Evolutionary conservation across 2,113 vertebrate species (phyloP).

Genomic region (Notarius quadriscutis): DNA sequence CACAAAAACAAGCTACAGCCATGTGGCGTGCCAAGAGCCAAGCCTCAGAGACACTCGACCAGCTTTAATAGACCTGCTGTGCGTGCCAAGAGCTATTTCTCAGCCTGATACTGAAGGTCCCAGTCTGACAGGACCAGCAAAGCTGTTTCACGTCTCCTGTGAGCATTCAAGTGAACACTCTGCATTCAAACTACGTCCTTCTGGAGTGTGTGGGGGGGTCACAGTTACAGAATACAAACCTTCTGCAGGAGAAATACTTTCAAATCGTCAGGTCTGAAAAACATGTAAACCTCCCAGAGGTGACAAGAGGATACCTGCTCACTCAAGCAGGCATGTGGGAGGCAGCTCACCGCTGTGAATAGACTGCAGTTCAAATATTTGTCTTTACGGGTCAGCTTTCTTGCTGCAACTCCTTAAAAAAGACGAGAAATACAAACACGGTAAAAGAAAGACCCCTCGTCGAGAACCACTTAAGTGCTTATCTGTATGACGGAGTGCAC

Average conservation of each 20-base stretch:
- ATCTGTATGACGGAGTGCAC: conserved; percentile 68
- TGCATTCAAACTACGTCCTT: conserved; percentile 34
- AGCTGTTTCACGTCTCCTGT: conserved; percentile 7
- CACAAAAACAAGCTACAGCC: conserved; percentile 48
- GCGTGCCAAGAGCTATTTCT: conserved; percentile 37
- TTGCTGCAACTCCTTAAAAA: conserved; percentile 42
- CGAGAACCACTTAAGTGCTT: conserved; percentile 70
- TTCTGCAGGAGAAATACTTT: background rate
- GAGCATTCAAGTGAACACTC: conserved; percentile 22
- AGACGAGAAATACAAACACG: conserved; percentile 72
- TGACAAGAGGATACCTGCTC: conserved; percentile 4
- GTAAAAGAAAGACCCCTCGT: conserved; percentile 63
- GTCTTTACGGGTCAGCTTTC: conserved; percentile 54
- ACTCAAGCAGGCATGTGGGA: conserved; percentile 8
- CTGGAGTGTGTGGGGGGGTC: background rate
- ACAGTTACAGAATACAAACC: conserved; percentile 1
- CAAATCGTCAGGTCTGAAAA: no score
- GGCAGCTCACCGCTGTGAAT: conserved; percentile 43
- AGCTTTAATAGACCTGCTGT: conserved; percentile 39
- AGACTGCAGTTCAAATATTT: conserved; percentile 67
- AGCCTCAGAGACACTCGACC: conserved; percentile 49
- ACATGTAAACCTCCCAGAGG: background rate
- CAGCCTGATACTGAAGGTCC: conserved; percentile 31
- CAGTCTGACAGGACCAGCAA: conserved; percentile 32
- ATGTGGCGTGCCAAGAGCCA: conserved; percentile 35